phyloP scores from a whole-genome alignment of 2,888 invertebrate genomes.

The Aspidiotus rigidus region DNA sequence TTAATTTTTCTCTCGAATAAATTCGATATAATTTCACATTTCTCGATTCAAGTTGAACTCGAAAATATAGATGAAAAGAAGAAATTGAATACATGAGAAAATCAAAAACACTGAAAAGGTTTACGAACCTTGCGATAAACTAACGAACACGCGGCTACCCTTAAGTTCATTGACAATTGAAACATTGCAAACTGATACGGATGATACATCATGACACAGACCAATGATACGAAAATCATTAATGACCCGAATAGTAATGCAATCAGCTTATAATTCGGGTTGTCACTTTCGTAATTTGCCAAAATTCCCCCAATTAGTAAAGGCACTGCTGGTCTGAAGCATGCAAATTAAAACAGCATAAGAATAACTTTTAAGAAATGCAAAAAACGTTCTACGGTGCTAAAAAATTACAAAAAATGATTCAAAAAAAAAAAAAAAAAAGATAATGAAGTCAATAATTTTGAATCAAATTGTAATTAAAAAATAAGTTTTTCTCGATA shows the following conservation, averaged over 20 bases:
- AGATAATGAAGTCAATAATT: too few relatives aligned
- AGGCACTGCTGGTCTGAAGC: conserved; percentile 40
- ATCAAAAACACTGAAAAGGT: background rate
- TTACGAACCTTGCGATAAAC: conserved; percentile 70
- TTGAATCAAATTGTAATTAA: too few relatives aligned
- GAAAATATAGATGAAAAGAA: background rate
- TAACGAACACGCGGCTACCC: conserved; percentile 71
- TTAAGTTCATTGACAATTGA: conserved; percentile 62
- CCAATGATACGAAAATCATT: conserved; percentile 2
- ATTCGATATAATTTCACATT: too few relatives aligned
- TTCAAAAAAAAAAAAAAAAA: too few relatives aligned
- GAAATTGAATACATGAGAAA: background rate
- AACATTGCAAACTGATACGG: conserved; percentile 49
- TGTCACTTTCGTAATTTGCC: conserved; percentile 44
- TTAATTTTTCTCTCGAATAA: too few relatives aligned
- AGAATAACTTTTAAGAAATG: too few relatives aligned
- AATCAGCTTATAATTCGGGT: conserved; percentile 43
- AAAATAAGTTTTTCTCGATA: too few relatives aligned
- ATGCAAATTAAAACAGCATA: background rate
- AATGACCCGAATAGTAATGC: conserved; percentile 46
- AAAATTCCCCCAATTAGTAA: conserved; percentile 44
- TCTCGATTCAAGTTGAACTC: too few relatives aligned
- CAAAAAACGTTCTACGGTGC: too few relatives aligned
- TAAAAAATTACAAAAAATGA: too few relatives aligned
- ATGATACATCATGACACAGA: conserved; percentile 44